A percentile compares a stretch with the other conserved stretches of the same genome.
Conservation (phyloP, 1,140 invertebrate species). For the Platyscapa corneri region DNA sequence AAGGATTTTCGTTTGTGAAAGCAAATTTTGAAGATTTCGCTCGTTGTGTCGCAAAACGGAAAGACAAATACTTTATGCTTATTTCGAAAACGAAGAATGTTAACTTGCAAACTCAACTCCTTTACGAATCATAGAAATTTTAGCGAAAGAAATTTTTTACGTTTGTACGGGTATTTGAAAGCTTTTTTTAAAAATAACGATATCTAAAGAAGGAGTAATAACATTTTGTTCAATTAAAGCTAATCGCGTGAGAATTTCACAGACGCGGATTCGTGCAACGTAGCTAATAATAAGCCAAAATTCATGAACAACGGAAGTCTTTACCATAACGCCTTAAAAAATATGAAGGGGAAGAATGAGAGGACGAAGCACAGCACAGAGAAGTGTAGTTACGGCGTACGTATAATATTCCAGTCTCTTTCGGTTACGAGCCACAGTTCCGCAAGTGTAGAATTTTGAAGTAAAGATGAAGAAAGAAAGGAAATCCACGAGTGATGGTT, state of each 20-base stretch:
- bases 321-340: neutral
- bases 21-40: constrained; percentile 5
- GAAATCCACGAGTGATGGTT: constrained; percentile 19
- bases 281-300: neutral
- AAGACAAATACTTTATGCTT: no score
- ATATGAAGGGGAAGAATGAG: constrained; percentile 36
- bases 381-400: constrained; percentile 48
- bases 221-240: no score
- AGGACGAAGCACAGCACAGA: constrained; percentile 44
- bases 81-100: no score
- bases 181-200: no score
- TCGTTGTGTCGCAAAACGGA: no score
- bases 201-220: no score
- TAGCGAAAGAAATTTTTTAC: no score
- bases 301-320: constrained; percentile 16
- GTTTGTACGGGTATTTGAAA: no score
- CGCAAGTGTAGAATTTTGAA: constrained; percentile 68
- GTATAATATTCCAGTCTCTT: constrained; percentile 67
- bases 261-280: no score
- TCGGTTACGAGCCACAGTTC: constrained; percentile 73
- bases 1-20: constrained; percentile 15
- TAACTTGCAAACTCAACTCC: no score
- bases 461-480: constrained; percentile 22
- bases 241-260: no score
- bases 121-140: no score